Evolutionary conservation across 2,888 invertebrate species (phyloP).

Genomic region (Operophtera brumata): DNA sequence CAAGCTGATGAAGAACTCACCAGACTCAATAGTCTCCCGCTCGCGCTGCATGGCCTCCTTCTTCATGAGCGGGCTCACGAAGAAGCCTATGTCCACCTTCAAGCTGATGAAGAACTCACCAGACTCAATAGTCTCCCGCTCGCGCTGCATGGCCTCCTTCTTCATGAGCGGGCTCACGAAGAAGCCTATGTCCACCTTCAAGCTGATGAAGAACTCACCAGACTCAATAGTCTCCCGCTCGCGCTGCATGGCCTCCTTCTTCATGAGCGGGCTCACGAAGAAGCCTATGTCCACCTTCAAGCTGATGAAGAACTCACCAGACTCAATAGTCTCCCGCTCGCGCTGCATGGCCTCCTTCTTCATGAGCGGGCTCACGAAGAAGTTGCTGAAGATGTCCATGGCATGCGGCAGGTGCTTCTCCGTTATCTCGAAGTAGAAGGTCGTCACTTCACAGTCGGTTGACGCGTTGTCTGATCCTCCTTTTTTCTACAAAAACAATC

Average conservation of each 20-base stretch:
- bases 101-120: constrained; percentile 67
- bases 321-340: constrained; percentile 93
- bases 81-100: constrained; percentile 76
- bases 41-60: constrained; percentile 92
- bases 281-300: too few species aligned
- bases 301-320: constrained; percentile 76
- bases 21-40: constrained; percentile 92
- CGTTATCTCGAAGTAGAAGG: constrained; percentile 93
- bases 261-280: constrained; percentile 92
- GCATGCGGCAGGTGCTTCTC: constrained; percentile 88
- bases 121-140: constrained; percentile 93
- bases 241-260: constrained; percentile 90
- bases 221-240: constrained; percentile 94
- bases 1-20: constrained; percentile 56
- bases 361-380: constrained; percentile 93
- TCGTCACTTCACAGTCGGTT: constrained; percentile 92
- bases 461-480: constrained; percentile 94
- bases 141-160: constrained; percentile 91
- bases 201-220: constrained; percentile 67
- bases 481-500: constrained; percentile 82
- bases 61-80: constrained; percentile 91
- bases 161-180: constrained; percentile 93
- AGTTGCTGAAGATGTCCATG: constrained; percentile 93
- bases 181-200: too few species aligned
- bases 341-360: constrained; percentile 90